phyloP scores from a whole-genome alignment of 2,888 invertebrate genomes.

The Drosophila fungiperda region DNA sequence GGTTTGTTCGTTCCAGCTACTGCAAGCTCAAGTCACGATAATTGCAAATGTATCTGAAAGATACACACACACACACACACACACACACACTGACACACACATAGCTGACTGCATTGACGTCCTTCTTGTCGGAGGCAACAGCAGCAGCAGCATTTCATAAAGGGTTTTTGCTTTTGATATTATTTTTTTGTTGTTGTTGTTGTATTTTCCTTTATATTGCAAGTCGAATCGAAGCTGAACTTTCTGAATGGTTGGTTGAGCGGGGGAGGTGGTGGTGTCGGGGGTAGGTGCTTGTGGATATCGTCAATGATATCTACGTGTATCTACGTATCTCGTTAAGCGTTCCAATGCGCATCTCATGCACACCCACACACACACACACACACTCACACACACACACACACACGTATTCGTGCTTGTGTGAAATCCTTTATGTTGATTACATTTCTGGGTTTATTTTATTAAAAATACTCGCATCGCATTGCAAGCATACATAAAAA shows the following conservation, averaged over 20 bases:
- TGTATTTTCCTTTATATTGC: neutral
- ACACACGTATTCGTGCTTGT: slow-evolving; percentile 40
- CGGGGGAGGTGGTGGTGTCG: slow-evolving; percentile 16
- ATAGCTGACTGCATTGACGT: slow-evolving; percentile 64
- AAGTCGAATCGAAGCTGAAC: slow-evolving; percentile 7
- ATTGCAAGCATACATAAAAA: slow-evolving; percentile 69
- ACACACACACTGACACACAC: slow-evolving; percentile 26
- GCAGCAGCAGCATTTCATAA: slow-evolving; percentile 69
- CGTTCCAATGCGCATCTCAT: slow-evolving; percentile 66
- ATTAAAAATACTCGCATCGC: slow-evolving; percentile 81
- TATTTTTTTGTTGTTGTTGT: slow-evolving; percentile 2
- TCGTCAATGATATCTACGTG: slow-evolving; percentile 79
- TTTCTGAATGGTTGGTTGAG: slow-evolving; percentile 35
- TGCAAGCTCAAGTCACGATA: slow-evolving; percentile 83
- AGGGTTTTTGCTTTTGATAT: slow-evolving; percentile 58
- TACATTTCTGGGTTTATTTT: slow-evolving; percentile 84
- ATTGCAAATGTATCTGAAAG: slow-evolving; percentile 83
- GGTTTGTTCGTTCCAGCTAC: slow-evolving; percentile 32
- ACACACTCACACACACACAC: neutral
- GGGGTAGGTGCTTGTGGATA: slow-evolving; percentile 24
- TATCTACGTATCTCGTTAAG: slow-evolving; percentile 79
- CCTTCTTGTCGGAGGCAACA: slow-evolving; percentile 38
- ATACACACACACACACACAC: slow-evolving; percentile 45
- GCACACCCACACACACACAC: slow-evolving; percentile 1
- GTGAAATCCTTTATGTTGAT: slow-evolving; percentile 84